These are phyloP conservation scores for Riparia riparia DNA, from an alignment of 2,113 vertebrate species.

Conservation along the genomic window DNA sequence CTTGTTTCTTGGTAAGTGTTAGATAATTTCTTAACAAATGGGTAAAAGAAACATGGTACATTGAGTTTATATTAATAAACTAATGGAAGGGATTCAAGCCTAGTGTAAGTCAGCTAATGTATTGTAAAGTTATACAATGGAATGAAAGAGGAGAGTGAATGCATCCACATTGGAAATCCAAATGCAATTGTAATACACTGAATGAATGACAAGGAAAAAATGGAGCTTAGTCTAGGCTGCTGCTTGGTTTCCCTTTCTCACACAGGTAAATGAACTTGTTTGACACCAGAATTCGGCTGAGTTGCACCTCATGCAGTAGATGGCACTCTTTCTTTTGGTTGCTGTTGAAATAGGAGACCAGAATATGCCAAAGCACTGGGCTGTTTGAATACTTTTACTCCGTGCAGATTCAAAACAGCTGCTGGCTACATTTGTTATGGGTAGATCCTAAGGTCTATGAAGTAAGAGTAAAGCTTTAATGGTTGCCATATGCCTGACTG, in stretches of 20 bases:
- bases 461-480: background rate
- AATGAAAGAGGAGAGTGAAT: background rate
- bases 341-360: background rate
- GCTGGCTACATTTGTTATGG: background rate
- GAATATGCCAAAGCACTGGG: background rate
- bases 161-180: background rate
- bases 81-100: background rate
- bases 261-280: background rate
- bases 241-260: background rate
- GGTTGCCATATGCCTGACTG: background rate
- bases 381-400: background rate
- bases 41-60: background rate
- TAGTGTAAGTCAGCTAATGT: background rate
- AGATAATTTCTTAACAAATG: background rate
- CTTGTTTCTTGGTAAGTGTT: slow-evolving; percentile 90
- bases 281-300: background rate
- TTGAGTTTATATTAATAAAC: background rate
- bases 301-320: slow-evolving; percentile 8
- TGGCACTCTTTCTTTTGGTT: slow-evolving; percentile 52
- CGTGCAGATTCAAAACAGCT: background rate
- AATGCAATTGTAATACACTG: background rate
- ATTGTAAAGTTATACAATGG: background rate
- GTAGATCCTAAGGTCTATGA: background rate
- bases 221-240: background rate
- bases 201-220: background rate